A percentile compares a stretch with the other conserved stretches of the same genome.
These are phyloP conservation scores for Romanogobio albipinnatus DNA, from an alignment of 2,113 vertebrate species.

Conservation along the genomic window DNA sequence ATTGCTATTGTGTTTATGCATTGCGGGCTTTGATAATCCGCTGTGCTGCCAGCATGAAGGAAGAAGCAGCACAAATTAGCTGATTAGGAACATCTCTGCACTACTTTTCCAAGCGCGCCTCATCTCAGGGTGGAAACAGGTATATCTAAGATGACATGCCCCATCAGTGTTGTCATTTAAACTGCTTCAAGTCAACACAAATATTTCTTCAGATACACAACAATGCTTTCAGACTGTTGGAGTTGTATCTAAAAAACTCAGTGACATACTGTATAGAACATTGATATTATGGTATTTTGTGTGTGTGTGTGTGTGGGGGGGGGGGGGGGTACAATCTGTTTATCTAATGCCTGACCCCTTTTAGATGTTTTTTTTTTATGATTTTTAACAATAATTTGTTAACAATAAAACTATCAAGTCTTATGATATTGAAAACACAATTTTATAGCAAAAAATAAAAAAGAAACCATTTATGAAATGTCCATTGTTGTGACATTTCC, in stretches of 20 bases:
- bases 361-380: neutral
- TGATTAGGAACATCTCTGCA: slow-evolving; percentile 53
- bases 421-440: too few species aligned
- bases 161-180: slow-evolving; percentile 42
- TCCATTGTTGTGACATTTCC: too few species aligned
- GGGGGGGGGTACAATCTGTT: neutral
- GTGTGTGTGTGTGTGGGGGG: too few species aligned
- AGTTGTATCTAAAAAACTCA: neutral
- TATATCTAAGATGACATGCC: slow-evolving; percentile 48
- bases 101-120: slow-evolving; percentile 37
- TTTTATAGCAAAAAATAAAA: too few species aligned
- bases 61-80: slow-evolving; percentile 48
- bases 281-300: neutral
- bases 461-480: too few species aligned
- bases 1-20: slow-evolving; percentile 67
- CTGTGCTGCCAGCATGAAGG: slow-evolving; percentile 55
- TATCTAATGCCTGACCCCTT: neutral
- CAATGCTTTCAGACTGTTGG: neutral
- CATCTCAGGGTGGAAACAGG: slow-evolving; percentile 45
- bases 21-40: slow-evolving; percentile 58
- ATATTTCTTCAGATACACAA: neutral
- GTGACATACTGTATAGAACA: neutral
- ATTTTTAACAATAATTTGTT: neutral
- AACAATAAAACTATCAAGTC: neutral
- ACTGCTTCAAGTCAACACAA: slow-evolving; percentile 17